Evolutionary conservation across 2,113 vertebrate genomes (phyloP).

Genomic region (Gasterosteus nipponicus): DNA sequence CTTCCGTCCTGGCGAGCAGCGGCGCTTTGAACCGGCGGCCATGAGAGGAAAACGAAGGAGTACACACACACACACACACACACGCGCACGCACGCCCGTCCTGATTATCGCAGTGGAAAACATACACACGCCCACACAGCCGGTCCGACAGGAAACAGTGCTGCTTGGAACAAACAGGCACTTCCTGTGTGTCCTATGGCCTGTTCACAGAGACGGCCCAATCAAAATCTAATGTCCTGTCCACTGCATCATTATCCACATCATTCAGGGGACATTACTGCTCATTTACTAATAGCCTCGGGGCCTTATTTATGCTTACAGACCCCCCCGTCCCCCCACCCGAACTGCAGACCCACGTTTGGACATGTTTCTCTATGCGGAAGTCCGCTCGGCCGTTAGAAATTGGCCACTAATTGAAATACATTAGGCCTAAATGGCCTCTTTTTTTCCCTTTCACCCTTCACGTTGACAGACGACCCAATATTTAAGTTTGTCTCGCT

Average conservation of each 20-base stretch:
- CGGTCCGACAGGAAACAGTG: constrained; percentile 76
- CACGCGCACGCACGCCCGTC: constrained; percentile 37
- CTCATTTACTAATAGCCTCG: constrained; percentile 88
- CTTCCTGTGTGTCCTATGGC: constrained; percentile 82
- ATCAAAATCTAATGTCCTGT: constrained; percentile 79
- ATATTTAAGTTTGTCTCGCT: constrained; percentile 85
- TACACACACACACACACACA: constrained; percentile 22
- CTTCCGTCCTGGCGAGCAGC: constrained; percentile 60
- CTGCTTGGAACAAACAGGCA: constrained; percentile 84
- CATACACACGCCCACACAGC: constrained; percentile 78
- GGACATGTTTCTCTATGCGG: constrained; percentile 58
- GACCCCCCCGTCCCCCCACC: constrained; percentile 11
- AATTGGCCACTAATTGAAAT: constrained; percentile 87
- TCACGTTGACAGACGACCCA: constrained; percentile 91
- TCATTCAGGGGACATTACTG: constrained; percentile 81
- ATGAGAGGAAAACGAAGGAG: constrained; percentile 38
- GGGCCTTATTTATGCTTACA: constrained; percentile 83
- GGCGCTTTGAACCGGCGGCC: constrained; percentile 69
- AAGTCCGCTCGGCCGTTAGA: constrained; percentile 72
- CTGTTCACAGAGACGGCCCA: constrained; percentile 76
- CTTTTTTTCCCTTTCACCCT: constrained; percentile 87
- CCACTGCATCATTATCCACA: constrained; percentile 80
- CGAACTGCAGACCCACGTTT: constrained; percentile 54
- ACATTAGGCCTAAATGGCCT: constrained; percentile 91
- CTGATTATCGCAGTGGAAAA: constrained; percentile 79